Evolutionary conservation across 1,140 invertebrate genomes (phyloP).

Genomic region (Ostrea denselamellosa): DNA sequence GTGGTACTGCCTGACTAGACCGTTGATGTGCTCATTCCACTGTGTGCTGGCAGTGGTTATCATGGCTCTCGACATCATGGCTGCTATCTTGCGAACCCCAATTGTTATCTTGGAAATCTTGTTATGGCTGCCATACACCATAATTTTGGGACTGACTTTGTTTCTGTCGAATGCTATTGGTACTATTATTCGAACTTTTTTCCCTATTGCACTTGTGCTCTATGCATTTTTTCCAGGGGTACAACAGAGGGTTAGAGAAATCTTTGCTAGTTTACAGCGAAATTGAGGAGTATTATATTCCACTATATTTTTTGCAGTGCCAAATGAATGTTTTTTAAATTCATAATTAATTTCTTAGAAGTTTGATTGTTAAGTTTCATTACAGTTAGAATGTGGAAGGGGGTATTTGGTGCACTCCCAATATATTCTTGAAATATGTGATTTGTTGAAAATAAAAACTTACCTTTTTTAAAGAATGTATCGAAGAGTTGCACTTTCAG

Average conservation of each 20-base stretch:
- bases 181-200: slow-evolving; percentile 29
- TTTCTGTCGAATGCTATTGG: slow-evolving; percentile 36
- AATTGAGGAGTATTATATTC: neutral
- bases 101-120: slow-evolving; percentile 37
- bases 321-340: neutral
- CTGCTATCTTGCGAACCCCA: slow-evolving; percentile 2
- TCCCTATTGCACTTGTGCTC: slow-evolving; percentile 39
- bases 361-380: too few relatives aligned
- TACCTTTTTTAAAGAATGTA: too few relatives aligned
- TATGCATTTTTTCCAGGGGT: slow-evolving; percentile 42
- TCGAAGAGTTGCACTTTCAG: too few relatives aligned
- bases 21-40: slow-evolving; percentile 31
- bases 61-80: slow-evolving; percentile 46
- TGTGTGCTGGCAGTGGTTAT: slow-evolving; percentile 48
- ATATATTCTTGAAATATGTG: too few relatives aligned
- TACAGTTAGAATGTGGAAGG: too few relatives aligned
- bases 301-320: neutral
- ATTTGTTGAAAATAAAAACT: too few relatives aligned
- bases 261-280: slow-evolving; percentile 42
- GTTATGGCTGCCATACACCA: neutral
- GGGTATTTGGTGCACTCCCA: too few relatives aligned
- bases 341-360: neutral
- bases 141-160: slow-evolving; percentile 29
- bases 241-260: slow-evolving; percentile 39
- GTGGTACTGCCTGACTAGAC: slow-evolving; percentile 43